Evolutionary conservation across 2,113 vertebrate genomes (phyloP).

Genomic region (Panthera leo): DNA sequence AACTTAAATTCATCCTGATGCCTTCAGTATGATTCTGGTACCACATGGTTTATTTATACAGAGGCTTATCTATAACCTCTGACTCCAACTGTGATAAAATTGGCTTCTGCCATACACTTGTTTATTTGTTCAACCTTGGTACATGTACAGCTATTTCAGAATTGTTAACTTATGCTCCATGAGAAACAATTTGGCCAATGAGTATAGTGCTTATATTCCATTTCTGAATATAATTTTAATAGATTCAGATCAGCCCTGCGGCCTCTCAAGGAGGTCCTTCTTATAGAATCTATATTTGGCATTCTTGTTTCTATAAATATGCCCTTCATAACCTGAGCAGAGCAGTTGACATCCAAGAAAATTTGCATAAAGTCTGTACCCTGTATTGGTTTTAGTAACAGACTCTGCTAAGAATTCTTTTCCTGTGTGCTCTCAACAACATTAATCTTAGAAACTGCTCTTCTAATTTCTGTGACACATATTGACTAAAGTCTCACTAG

Average conservation of each 20-base stretch:
- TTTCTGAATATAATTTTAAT: conserved; percentile 39
- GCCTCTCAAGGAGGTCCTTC: neutral
- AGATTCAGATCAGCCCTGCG: neutral
- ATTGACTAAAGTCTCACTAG: conserved; percentile 12
- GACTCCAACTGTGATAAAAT: neutral
- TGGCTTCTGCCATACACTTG: neutral
- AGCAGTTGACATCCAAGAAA: neutral
- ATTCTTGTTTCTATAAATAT: conserved; percentile 39
- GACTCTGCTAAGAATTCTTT: neutral
- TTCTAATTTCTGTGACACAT: conserved; percentile 45
- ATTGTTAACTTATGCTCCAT: neutral
- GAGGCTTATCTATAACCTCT: neutral
- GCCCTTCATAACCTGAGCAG: neutral
- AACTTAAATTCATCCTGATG: neutral
- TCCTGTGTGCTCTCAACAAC: neutral
- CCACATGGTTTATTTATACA: neutral
- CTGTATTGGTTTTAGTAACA: conserved; percentile 15
- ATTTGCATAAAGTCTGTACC: neutral
- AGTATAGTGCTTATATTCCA: neutral
- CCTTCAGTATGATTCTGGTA: neutral
- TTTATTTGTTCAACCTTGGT: conserved; percentile 18
- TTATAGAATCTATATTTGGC: conserved; percentile 17
- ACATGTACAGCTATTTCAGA: conserved; percentile 29
- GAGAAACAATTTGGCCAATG: neutral
- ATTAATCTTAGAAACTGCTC: neutral